Base-by-base conservation (phyloP, 2,797 vertebrate genomes). In the Cirrhinus molitorella region DNA sequence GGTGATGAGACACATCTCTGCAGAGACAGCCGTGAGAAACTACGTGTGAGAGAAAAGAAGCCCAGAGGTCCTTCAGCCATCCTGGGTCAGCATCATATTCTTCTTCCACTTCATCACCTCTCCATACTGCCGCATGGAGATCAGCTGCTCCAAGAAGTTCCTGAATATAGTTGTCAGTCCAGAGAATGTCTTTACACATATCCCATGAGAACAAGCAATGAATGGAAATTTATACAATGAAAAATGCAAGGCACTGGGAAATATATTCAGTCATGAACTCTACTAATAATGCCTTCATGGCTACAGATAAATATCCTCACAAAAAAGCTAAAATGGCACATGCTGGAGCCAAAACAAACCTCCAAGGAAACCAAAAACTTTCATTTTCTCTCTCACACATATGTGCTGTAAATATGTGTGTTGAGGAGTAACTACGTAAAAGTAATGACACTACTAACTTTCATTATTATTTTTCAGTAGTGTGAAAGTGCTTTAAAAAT, bases 171-270 rank as follows among this genome's bases (percentile, higher is more conserved):
- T 67, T 67, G 61, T 73, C 70, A 55, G 45, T 68, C 53, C 65
- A 59, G 65, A 77, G 53, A 47, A 70, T 70, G 25, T 71, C 63
- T 83, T 70, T 53, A 34, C 31, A 45, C n/a, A 47, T 31, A 37
- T 72, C 77, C 71, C 85, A 37, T 7, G 70, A 83, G 77, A 75
- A 68, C 9, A 63, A 61, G 85, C 68, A 68, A 86, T 67, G 47
- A 83, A 80, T 83, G 80, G 59, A 79, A 74, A 85, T 85, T 11
- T 72, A 83, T 83, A 57, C 85, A 70, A 83, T 83, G 51, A 86
- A 83, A 80, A 86, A 86, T 83, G 66, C 70, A 86, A 77, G 61
- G 70, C 23, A 75, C n/a, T 34, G 55, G 70, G 45, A 67, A 74
- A 68, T 83, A 53, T 76, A 75, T 65, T 72, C 63, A 51, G 73